Evolutionary conservation across 2,797 vertebrate species (phyloP).

Genomic region (Taeniopygia guttata): DNA sequence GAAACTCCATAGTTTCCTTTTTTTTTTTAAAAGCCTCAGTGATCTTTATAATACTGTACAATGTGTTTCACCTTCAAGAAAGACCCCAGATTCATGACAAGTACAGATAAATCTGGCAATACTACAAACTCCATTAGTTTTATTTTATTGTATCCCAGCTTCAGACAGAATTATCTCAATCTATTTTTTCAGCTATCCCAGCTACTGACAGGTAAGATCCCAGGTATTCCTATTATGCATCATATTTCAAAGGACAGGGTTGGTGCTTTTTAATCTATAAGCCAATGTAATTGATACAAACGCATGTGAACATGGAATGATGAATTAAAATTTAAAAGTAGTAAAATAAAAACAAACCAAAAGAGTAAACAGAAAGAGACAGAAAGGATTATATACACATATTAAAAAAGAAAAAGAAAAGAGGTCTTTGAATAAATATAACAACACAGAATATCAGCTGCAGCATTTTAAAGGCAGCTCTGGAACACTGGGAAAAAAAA

Average conservation of each 20-base stretch:
- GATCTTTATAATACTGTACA: background rate
- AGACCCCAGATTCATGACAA: background rate
- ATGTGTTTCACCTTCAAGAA: background rate
- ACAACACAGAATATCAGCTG: constrained; percentile 47
- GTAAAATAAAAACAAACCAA: constrained; percentile 34
- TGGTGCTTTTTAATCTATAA: constrained; percentile 11
- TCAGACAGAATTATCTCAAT: background rate
- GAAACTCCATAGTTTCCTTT: background rate
- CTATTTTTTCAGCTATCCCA: background rate
- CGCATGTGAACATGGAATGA: constrained; percentile 23
- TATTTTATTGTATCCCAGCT: background rate
- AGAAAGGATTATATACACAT: background rate
- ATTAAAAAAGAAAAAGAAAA: constrained; percentile 8
- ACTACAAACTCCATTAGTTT: background rate
- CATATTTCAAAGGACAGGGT: constrained; percentile 24
- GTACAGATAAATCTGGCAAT: background rate
- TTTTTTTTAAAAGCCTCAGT: background rate
- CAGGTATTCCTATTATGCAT: constrained; percentile 61
- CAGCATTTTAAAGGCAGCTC: constrained; percentile 51
- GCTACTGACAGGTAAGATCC: constrained; percentile 73
- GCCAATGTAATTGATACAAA: constrained; percentile 57
- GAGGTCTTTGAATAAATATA: constrained; percentile 8
- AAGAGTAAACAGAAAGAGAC: constrained; percentile 28
- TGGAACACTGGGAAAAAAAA: background rate
- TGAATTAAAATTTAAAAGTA: constrained; percentile 32